These are phyloP conservation scores for Camelus bactrianus DNA, from an alignment of 2,113 vertebrate genomes.

Conservation along the genomic window DNA sequence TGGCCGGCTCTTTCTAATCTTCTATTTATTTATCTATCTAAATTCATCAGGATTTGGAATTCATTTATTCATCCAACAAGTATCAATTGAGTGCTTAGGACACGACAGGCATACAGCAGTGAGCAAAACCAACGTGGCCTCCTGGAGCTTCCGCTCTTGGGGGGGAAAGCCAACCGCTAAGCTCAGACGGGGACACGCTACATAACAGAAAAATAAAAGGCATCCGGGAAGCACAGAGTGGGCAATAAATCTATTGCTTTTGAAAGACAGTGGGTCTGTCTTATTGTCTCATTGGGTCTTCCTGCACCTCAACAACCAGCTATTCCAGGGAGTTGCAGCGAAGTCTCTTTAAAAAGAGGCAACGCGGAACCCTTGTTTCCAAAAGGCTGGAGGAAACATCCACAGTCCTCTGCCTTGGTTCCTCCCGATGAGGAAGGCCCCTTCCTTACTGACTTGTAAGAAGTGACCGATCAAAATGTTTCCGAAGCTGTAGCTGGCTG, in stretches of 20 bases:
- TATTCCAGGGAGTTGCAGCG: neutral
- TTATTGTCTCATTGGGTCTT: neutral
- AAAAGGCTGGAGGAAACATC: neutral
- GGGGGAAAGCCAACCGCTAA: neutral
- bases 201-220: neutral
- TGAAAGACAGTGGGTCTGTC: neutral
- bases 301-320: neutral
- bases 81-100: neutral
- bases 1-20: neutral
- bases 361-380: neutral
- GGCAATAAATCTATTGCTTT: neutral
- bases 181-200: neutral
- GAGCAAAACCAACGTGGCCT: neutral
- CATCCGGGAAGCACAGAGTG: neutral
- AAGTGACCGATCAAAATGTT: neutral
- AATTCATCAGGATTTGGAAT: neutral
- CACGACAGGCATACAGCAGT: neutral
- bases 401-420: neutral
- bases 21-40: neutral
- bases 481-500: conserved; percentile 11
- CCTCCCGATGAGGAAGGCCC: neutral
- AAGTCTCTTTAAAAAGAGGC: neutral
- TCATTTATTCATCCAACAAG: neutral
- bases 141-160: neutral
- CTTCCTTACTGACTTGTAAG: neutral